Conservation (phyloP, 2,113 vertebrate species). For the Myotis brandtii region DNA sequence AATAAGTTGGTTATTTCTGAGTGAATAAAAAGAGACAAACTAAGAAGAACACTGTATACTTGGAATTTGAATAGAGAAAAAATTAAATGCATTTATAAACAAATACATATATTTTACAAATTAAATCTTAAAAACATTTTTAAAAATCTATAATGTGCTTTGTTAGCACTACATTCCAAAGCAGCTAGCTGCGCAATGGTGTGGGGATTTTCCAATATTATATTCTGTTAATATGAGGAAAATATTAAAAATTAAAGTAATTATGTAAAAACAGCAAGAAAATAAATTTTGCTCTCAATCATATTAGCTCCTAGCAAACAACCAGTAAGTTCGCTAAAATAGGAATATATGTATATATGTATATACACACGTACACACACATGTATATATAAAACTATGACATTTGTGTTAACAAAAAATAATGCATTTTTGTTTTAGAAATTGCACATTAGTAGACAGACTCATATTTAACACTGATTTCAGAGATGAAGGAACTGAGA, state of each 20-base stretch:
- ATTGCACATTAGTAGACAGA: background rate
- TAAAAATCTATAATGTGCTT: background rate
- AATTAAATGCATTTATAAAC: background rate
- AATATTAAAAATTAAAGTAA: constrained; percentile 19
- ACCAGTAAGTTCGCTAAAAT: background rate
- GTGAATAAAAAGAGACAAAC: too few species aligned
- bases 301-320: background rate
- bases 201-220: too few species aligned
- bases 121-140: background rate
- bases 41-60: background rate
- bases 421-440: constrained; percentile 35
- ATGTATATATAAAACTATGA: background rate
- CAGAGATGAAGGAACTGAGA: background rate
- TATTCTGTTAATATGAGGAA: background rate
- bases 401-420: background rate
- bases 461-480: background rate
- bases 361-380: background rate
- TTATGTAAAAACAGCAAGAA: constrained; percentile 10
- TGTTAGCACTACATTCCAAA: background rate
- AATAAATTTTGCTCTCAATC: constrained; percentile 10
- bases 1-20: too few species aligned
- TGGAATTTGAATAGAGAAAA: background rate
- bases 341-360: too few species aligned
- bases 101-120: background rate
- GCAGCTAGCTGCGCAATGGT: background rate